A percentile compares a stretch with the other conserved stretches of the same genome.
These are phyloP conservation scores for Cavia aperea DNA, from an alignment of 2,113 vertebrate genomes.

Conservation along the genomic window DNA sequence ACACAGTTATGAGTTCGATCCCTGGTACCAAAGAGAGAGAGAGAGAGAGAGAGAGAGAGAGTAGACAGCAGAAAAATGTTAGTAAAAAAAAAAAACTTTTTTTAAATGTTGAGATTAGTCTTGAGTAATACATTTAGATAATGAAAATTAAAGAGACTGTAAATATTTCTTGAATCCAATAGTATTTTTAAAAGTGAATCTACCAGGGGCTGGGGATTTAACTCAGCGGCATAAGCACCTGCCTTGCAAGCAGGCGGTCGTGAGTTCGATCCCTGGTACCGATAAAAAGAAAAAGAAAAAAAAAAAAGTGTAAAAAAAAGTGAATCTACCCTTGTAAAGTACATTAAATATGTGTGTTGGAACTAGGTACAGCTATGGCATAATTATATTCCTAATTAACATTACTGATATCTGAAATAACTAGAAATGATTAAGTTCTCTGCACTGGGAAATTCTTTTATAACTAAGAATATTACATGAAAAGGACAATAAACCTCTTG, in stretches of 20 bases:
- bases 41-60: not conserved
- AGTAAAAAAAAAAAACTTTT: not conserved
- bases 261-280: too few species aligned
- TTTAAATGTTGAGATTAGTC: constrained; percentile 24
- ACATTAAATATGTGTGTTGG: not conserved
- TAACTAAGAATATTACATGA: not conserved
- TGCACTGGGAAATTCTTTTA: not conserved
- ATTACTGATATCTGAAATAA: not conserved
- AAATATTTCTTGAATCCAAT: not conserved
- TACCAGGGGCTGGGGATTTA: too few species aligned
- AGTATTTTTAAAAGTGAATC: not conserved
- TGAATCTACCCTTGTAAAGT: not conserved
- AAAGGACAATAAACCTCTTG: constrained; percentile 4
- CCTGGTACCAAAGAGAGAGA: too few species aligned
- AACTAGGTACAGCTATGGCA: not conserved
- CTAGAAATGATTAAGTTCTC: not conserved
- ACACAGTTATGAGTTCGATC: too few species aligned
- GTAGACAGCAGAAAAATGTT: not conserved
- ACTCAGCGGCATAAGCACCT: too few species aligned
- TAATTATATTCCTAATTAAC: not conserved
- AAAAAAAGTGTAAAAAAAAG: not conserved
- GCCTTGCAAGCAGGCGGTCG: too few species aligned
- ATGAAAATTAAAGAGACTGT: not conserved
- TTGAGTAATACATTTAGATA: not conserved
- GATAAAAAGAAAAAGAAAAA: too few species aligned